Percentiles rank a stretch among this genome's conserved stretches.
Conservation (phyloP, 1,140 invertebrate species). For the Phenacoccus solenopsis region DNA sequence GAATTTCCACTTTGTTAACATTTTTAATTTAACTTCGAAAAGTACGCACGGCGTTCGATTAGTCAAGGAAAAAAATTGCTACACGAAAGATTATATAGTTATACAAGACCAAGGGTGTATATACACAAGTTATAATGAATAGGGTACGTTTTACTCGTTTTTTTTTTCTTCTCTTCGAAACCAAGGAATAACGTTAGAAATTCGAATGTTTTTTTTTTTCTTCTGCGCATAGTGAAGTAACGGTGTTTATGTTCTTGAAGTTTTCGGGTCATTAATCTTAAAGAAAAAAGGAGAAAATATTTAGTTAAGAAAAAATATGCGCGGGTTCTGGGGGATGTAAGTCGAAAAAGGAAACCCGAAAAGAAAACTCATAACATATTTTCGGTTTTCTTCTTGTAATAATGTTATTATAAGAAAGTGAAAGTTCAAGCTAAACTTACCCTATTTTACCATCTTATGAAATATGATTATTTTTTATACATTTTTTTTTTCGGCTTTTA, state of each 20-base stretch:
- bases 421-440: constrained; percentile 18
- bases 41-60: not conserved
- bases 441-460: constrained; percentile 15
- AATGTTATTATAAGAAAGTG: constrained; percentile 18
- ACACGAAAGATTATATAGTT: not conserved
- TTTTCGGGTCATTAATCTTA: constrained; percentile 16
- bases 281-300: constrained; percentile 16
- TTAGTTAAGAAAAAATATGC: constrained; percentile 14
- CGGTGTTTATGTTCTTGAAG: constrained; percentile 16
- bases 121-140: constrained; percentile 3
- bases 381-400: constrained; percentile 17
- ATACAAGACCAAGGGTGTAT: not conserved
- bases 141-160: not conserved
- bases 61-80: not conserved
- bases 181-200: not conserved
- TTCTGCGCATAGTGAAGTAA: constrained; percentile 8
- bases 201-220: constrained; percentile 6
- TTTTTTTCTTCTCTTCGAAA: not conserved
- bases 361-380: constrained; percentile 17
- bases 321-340: not conserved
- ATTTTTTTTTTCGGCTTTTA: not conserved
- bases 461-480: constrained; percentile 1
- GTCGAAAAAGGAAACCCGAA: constrained; percentile 12
- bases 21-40: not conserved
- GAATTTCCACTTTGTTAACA: not conserved